Conservation (phyloP, 53 echinoderm and acorn worm species). For the Patiria pectinifera region DNA sequence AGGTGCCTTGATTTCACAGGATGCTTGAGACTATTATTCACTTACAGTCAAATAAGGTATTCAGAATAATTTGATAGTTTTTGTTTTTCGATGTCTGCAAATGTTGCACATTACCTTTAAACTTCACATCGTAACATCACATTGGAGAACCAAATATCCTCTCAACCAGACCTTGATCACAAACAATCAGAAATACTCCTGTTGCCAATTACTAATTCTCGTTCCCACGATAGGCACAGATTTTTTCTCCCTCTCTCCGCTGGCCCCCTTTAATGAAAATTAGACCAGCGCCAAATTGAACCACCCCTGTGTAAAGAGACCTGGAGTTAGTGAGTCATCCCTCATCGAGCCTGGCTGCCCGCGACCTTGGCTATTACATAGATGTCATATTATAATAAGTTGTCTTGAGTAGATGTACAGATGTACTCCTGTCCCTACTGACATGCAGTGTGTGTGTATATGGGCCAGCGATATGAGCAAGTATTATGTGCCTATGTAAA, state of each 20-base stretch:
- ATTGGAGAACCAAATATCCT: too few species aligned
- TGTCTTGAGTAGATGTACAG: constrained; percentile 29
- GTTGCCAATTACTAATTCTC: too few species aligned
- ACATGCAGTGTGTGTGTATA: background rate
- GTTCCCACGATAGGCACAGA: background rate
- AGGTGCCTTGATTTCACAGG: too few species aligned
- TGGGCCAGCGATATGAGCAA: background rate
- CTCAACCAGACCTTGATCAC: too few species aligned
- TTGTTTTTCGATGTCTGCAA: too few species aligned
- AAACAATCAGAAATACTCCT: too few species aligned
- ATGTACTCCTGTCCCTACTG: background rate
- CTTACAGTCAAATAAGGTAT: too few species aligned
- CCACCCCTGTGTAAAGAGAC: constrained; percentile 16
- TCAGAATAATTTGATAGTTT: too few species aligned
- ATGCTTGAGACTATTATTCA: too few species aligned
- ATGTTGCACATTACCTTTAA: too few species aligned
- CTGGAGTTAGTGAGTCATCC: constrained; percentile 40
- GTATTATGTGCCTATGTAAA: background rate
- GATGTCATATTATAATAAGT: constrained; percentile 46
- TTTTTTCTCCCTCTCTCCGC: background rate
- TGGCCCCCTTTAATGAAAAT: constrained; percentile 9
- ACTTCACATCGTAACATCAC: too few species aligned
- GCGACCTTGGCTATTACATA: constrained; percentile 42
- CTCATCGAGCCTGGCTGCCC: constrained; percentile 5
- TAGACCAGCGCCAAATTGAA: constrained; percentile 44